Conservation (phyloP, 2,888 invertebrate genomes). For the Gibbula magus region DNA sequence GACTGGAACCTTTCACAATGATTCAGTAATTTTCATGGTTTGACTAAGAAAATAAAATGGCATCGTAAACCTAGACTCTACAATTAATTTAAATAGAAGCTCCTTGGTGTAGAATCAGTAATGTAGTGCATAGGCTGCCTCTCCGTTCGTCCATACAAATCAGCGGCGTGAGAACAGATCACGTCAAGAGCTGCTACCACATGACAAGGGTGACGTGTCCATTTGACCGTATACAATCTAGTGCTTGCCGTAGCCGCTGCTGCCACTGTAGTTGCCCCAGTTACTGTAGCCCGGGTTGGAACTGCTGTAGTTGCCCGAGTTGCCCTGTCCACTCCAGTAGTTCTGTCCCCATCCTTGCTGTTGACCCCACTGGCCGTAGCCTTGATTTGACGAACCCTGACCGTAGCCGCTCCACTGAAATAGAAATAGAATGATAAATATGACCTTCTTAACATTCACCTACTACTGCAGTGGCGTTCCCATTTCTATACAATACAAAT, state of each 20-base stretch:
- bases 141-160: not conserved
- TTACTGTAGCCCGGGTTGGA: slow-evolving; percentile 34
- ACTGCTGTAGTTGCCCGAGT: slow-evolving; percentile 37
- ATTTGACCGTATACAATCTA: not conserved
- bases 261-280: slow-evolving; percentile 19
- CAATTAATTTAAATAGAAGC: too few species aligned
- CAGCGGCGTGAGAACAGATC: not conserved
- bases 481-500: too few species aligned
- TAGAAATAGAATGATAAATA: too few species aligned
- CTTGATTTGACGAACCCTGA: slow-evolving; percentile 7
- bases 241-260: not conserved
- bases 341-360: slow-evolving; percentile 26
- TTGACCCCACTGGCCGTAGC: slow-evolving; percentile 26
- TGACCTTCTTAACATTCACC: too few species aligned
- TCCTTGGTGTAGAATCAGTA: too few species aligned
- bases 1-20: not conserved
- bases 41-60: not conserved
- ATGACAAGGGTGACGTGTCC: not conserved
- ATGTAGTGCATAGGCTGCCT: too few species aligned
- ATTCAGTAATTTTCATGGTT: not conserved
- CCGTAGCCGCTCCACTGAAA: slow-evolving; percentile 47
- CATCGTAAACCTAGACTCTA: too few species aligned
- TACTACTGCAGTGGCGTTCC: too few species aligned
- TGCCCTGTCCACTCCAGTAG: slow-evolving; percentile 38
- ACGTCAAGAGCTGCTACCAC: not conserved